A percentile compares a stretch with the other conserved stretches of the same genome.
Evolutionary conservation across 1,140 invertebrate genomes (phyloP).

Genomic region (Zophobas atratus): DNA sequence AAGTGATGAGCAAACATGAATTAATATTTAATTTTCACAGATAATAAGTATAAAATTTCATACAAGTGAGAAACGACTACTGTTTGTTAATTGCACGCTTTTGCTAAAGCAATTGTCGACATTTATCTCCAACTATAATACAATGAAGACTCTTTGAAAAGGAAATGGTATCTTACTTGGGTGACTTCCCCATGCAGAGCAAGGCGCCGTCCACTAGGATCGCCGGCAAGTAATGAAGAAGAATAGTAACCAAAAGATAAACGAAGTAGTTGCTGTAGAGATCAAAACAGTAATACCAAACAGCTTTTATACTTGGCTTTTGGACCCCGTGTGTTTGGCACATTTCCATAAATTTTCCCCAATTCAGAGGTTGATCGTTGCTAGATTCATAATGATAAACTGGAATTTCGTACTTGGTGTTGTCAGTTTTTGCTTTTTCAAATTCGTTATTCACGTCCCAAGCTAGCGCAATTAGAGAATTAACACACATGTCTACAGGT

Average conservation of each 20-base stretch:
- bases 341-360: conserved; percentile 59
- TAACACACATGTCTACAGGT: conserved; percentile 90
- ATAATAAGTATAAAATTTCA: too few relatives aligned
- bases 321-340: conserved; percentile 49
- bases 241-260: conserved; percentile 68
- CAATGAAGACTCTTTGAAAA: not conserved
- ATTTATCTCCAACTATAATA: not conserved
- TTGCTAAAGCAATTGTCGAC: not conserved
- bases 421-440: conserved; percentile 33
- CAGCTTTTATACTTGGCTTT: conserved; percentile 56
- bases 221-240: conserved; percentile 75
- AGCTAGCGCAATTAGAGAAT: conserved; percentile 82
- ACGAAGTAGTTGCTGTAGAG: conserved; percentile 68
- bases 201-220: conserved; percentile 73
- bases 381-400: conserved; percentile 83
- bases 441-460: conserved; percentile 64
- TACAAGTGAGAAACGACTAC: too few relatives aligned
- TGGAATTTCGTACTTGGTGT: conserved; percentile 67
- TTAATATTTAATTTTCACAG: too few relatives aligned
- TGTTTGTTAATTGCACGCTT: too few relatives aligned
- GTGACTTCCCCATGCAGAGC: conserved; percentile 73
- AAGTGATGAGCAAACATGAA: too few relatives aligned
- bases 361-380: conserved; percentile 74
- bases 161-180: conserved; percentile 70
- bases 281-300: conserved; percentile 69